phyloP scores from a whole-genome alignment of 2,888 invertebrate species.

The Oegoconia quadripuncta region DNA sequence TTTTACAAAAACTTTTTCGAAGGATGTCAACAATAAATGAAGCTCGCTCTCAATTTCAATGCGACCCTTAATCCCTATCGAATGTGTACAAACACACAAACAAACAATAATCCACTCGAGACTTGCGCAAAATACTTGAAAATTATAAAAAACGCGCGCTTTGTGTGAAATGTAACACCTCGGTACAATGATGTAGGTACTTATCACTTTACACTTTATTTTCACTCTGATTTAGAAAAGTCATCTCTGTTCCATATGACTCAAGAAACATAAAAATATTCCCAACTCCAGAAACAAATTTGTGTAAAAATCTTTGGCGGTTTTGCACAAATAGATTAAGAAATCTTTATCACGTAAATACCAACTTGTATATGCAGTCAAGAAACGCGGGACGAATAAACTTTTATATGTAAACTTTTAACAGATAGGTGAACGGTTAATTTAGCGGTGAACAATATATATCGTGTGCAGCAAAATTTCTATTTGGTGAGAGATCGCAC shows the following conservation, averaged over 20 bases:
- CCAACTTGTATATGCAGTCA: constrained; percentile 7
- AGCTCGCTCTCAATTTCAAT: constrained; percentile 2
- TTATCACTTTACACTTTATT: background rate
- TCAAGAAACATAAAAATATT: background rate
- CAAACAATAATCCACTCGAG: constrained; percentile 28
- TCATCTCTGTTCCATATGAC: background rate
- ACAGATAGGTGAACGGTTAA: background rate
- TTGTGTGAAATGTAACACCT: constrained; percentile 45
- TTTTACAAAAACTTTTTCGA: no score
- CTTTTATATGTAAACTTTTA: background rate
- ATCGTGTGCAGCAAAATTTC: background rate
- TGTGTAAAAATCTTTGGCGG: constrained; percentile 19
- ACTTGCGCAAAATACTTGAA: constrained; percentile 42
- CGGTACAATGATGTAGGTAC: constrained; percentile 3
- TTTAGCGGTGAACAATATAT: background rate
- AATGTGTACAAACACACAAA: constrained; percentile 25
- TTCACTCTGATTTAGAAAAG: background rate
- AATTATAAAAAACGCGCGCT: constrained; percentile 22
- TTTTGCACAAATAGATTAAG: constrained; percentile 24
- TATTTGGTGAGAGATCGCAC: background rate
- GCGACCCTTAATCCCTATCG: constrained; percentile 17
- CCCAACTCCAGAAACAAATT: background rate
- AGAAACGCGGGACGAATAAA: background rate
- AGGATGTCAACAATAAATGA: background rate
- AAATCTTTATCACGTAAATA: constrained; percentile 3